Evolutionary conservation across 2,888 invertebrate species (phyloP).

Genomic region (Aphrophora alni): DNA sequence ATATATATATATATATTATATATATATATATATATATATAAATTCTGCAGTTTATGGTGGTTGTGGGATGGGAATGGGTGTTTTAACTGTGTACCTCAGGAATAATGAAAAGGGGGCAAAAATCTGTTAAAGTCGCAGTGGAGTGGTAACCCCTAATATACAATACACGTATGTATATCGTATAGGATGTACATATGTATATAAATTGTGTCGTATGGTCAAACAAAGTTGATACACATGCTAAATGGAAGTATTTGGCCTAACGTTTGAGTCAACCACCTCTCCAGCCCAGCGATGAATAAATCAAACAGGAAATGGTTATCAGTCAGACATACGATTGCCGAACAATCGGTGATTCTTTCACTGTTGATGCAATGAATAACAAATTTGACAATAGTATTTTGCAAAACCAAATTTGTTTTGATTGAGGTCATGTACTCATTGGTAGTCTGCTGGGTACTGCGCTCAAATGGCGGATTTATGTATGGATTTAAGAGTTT

Average conservation of each 20-base stretch:
- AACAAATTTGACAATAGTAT: not conserved
- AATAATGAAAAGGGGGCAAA: no score
- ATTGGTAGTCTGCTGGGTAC: not conserved
- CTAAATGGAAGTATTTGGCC: not conserved
- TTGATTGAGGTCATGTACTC: not conserved
- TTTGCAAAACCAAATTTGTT: not conserved
- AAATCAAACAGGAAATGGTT: not conserved
- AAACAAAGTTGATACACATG: no score
- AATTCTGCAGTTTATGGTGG: no score
- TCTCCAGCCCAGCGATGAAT: not conserved
- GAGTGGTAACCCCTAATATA: no score
- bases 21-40: no score
- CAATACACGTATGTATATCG: no score
- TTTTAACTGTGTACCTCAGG: no score
- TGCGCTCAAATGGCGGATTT: not conserved
- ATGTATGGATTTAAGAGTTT: not conserved
- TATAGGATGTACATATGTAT: no score
- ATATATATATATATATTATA: no score
- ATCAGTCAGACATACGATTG: not conserved
- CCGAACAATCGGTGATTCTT: not conserved
- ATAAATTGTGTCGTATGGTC: no score
- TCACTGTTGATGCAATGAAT: not conserved
- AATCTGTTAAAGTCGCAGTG: no score
- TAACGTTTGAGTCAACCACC: not conserved
- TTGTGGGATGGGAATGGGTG: no score